Evolutionary conservation across 2,888 invertebrate genomes (phyloP).

Genomic region (Omphaloscelis lunosa): DNA sequence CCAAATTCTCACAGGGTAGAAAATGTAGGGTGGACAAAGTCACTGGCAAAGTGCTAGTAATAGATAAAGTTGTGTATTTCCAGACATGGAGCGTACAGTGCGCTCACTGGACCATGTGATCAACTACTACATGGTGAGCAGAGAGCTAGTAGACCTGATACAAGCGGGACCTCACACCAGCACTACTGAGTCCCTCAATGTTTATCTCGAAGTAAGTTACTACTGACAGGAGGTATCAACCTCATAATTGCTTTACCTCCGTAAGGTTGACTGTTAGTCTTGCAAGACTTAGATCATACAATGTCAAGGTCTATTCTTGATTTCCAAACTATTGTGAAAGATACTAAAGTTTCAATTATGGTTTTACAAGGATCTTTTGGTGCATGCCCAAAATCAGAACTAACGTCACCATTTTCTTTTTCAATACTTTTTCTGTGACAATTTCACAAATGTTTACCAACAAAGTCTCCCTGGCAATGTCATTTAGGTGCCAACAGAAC

Average conservation of each 20-base stretch:
- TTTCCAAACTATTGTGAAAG: no score
- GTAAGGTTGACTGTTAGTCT: background rate
- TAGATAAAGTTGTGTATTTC: background rate
- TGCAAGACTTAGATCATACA: no score
- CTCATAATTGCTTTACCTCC: background rate
- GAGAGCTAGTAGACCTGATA: slow-evolving; percentile 96
- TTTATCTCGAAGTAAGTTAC: slow-evolving; percentile 84
- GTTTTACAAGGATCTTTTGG: no score
- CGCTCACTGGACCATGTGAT: slow-evolving; percentile 97
- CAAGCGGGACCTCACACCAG: slow-evolving; percentile 95
- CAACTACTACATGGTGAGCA: slow-evolving; percentile 98
- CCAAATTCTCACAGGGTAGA: background rate
- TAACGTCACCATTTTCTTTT: no score
- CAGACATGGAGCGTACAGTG: slow-evolving; percentile 97
- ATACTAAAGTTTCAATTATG: no score
- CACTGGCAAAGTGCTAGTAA: background rate
- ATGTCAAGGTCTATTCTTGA: no score
- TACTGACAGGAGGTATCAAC: background rate
- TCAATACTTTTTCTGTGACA: no score
- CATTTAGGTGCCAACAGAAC: no score
- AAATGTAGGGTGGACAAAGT: background rate
- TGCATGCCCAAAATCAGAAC: no score
- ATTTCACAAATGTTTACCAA: no score
- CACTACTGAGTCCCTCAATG: slow-evolving; percentile 90
- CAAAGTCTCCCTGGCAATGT: no score